Conservation (phyloP, 2,888 invertebrate genomes). For the Ectropis crepuscularia region DNA sequence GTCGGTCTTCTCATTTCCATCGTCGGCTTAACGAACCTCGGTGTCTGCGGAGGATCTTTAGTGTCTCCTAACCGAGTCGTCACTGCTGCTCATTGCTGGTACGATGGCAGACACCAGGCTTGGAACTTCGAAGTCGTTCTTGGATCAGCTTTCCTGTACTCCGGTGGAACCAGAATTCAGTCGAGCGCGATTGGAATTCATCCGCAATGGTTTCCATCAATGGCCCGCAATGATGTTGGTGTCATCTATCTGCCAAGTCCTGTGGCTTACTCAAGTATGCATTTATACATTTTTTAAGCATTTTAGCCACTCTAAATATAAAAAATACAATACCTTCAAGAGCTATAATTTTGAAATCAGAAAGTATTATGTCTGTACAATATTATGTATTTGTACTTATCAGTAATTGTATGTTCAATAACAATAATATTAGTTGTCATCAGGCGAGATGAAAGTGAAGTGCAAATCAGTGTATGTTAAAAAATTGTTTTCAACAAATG, state of each 20-base stretch:
- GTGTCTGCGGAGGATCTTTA: conserved; percentile 57
- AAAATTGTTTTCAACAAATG: too few species aligned
- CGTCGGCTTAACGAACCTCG: conserved; percentile 30
- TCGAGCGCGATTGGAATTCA: conserved; percentile 49
- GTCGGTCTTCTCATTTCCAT: conserved; percentile 52
- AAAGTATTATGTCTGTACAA: too few species aligned
- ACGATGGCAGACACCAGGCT: conserved; percentile 52
- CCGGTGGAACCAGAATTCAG: conserved; percentile 50
- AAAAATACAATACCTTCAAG: neutral
- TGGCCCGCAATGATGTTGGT: conserved; percentile 54
- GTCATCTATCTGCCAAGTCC: conserved; percentile 41
- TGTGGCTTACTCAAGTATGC: conserved; percentile 42
- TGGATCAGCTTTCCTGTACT: conserved; percentile 52
- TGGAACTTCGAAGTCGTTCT: conserved; percentile 51
- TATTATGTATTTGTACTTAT: too few species aligned
- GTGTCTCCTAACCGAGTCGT: conserved; percentile 41
- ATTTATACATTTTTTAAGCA: neutral
- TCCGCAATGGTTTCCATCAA: conserved; percentile 47
- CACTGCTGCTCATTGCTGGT: conserved; percentile 57
- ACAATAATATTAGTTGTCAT: too few species aligned
- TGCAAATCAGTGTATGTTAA: too few species aligned
- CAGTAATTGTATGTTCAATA: too few species aligned
- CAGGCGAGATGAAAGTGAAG: too few species aligned
- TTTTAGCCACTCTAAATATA: too few species aligned
- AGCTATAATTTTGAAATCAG: neutral